Evolutionary conservation across 2,888 invertebrate genomes (phyloP).

Genomic region (Catocala fraxini): DNA sequence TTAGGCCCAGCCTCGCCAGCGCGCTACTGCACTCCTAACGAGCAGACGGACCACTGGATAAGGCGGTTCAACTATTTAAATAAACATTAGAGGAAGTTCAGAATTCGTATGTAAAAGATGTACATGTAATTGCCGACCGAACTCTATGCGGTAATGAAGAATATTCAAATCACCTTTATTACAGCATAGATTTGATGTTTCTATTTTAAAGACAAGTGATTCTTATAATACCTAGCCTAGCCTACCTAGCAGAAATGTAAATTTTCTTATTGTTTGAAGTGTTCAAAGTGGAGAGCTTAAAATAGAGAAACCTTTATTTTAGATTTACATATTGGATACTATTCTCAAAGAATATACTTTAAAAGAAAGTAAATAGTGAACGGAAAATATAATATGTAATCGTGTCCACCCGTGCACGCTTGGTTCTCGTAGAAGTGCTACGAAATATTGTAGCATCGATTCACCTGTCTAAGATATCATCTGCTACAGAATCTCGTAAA

Average conservation of each 20-base stretch:
- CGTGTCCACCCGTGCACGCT: neutral
- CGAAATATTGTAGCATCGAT: slow-evolving; percentile 2
- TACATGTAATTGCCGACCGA: slow-evolving; percentile 10
- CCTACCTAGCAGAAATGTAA: too few species aligned
- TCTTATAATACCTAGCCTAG: neutral
- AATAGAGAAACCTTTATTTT: too few species aligned
- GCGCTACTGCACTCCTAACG: slow-evolving; percentile 1
- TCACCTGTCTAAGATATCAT: too few species aligned
- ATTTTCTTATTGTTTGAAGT: too few species aligned
- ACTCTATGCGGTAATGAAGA: slow-evolving; percentile 7
- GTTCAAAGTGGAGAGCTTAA: too few species aligned
- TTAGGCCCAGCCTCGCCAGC: too few species aligned
- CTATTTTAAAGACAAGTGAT: slow-evolving; percentile 5
- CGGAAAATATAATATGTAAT: too few species aligned
- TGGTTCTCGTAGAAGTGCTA: slow-evolving; percentile 1
- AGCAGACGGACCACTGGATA: slow-evolving; percentile 22
- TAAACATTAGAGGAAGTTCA: slow-evolving; percentile 21
- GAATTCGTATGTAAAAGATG: slow-evolving; percentile 2
- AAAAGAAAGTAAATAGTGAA: slow-evolving; percentile 24
- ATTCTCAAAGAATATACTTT: neutral
- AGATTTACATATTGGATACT: too few species aligned
- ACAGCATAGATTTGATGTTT: slow-evolving; percentile 8
- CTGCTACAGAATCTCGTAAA: too few species aligned
- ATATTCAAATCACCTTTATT: slow-evolving; percentile 7
- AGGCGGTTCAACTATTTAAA: slow-evolving; percentile 22